phyloP scores from a whole-genome alignment of 2,113 vertebrate genomes.

The Melanocharis versteri region DNA sequence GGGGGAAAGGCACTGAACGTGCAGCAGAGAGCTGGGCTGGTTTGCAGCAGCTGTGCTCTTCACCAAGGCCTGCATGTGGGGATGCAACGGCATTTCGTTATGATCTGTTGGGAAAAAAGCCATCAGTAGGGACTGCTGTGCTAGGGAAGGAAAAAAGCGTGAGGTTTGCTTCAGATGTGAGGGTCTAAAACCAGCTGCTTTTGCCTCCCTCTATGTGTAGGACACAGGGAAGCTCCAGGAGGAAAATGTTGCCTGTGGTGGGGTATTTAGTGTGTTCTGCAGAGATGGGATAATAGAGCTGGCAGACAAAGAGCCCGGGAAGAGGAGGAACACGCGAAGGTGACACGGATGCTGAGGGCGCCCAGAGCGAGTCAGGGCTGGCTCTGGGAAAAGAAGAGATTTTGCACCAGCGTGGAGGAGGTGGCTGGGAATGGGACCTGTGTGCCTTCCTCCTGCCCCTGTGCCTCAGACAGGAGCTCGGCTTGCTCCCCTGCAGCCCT shows the following conservation, averaged over 20 bases:
- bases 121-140: too few relatives aligned
- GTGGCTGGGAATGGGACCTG: background rate
- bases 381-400: background rate
- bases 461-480: background rate
- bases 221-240: background rate
- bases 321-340: background rate
- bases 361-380: background rate
- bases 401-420: background rate
- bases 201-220: rapidly evolving
- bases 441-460: background rate
- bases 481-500: background rate
- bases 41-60: background rate
- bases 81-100: background rate
- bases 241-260: background rate
- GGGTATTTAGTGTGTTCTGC: background rate
- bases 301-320: background rate
- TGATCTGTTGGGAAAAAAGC: background rate
- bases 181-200: background rate
- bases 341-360: background rate
- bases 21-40: background rate
- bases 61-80: background rate
- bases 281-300: background rate
- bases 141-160: background rate
- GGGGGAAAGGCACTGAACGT: rapidly evolving
- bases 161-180: background rate